These are phyloP conservation scores for Synanthedon andrenaeformis DNA, from an alignment of 2,888 invertebrate genomes.

Conservation along the genomic window DNA sequence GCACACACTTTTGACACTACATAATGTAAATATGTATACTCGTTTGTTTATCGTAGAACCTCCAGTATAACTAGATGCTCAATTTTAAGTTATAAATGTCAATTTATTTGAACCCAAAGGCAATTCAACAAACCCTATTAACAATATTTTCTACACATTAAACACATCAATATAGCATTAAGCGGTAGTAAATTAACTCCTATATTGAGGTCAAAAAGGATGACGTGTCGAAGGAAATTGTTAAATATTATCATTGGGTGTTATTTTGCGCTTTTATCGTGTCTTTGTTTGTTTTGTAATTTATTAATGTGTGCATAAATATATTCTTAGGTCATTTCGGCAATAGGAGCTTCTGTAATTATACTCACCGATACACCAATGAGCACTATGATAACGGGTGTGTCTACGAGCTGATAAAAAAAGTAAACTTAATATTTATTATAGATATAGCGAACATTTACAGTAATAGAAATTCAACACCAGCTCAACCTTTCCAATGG, in stretches of 20 bases:
- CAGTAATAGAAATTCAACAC: no score
- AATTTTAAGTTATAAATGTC: conserved; percentile 5
- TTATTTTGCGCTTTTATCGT: neutral
- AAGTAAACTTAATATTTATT: no score
- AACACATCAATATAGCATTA: neutral
- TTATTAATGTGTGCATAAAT: neutral
- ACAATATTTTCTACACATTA: neutral
- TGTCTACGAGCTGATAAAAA: no score
- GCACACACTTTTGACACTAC: no score
- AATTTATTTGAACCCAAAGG: conserved; percentile 15
- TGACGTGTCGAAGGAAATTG: neutral
- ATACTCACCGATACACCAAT: no score
- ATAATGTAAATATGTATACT: no score
- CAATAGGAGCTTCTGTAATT: no score
- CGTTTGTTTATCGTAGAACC: no score
- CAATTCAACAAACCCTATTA: conserved; percentile 5
- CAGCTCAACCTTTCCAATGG: no score
- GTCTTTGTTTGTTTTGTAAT: neutral
- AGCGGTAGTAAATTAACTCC: neutral
- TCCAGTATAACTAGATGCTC: neutral
- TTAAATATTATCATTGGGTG: neutral
- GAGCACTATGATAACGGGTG: no score
- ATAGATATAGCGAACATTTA: no score
- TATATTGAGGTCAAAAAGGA: neutral
- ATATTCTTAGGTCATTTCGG: no score